phyloP scores from a whole-genome alignment of 1,140 invertebrate species.

The Drosophila orosa region DNA sequence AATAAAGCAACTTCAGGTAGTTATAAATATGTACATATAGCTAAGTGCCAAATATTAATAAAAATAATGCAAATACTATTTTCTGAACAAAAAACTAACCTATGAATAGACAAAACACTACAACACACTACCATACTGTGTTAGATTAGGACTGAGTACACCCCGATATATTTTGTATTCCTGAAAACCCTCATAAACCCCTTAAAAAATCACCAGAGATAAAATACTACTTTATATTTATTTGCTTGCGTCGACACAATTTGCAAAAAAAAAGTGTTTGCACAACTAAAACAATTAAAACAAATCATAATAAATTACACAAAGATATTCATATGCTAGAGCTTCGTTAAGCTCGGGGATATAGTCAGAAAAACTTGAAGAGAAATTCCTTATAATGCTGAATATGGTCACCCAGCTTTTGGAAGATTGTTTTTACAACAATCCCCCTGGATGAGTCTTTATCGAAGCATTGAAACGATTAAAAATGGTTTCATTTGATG shows the following conservation, averaged over 20 bases:
- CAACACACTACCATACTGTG: neutral
- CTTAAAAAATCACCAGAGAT: neutral
- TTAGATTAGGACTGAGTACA: neutral
- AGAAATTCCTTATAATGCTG: neutral
- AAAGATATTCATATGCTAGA: neutral
- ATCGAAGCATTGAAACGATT: too few relatives aligned
- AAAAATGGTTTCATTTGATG: too few relatives aligned
- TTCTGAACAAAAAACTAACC: too few relatives aligned
- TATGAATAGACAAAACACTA: neutral
- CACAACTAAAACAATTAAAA: neutral
- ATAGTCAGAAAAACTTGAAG: neutral
- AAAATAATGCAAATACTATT: too few relatives aligned
- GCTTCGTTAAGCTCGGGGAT: neutral
- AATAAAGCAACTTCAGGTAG: neutral
- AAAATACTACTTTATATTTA: neutral
- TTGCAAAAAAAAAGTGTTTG: slow-evolving; percentile 3
- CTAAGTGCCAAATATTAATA: too few relatives aligned
- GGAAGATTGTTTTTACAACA: too few relatives aligned
- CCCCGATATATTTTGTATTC: neutral
- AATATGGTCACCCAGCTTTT: too few relatives aligned
- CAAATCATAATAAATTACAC: neutral
- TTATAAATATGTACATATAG: neutral
- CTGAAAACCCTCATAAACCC: neutral
- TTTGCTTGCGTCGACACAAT: neutral
- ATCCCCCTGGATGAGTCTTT: too few relatives aligned